Base-by-base conservation (phyloP, 2,888 invertebrate species). In the Tenthredo notha region DNA sequence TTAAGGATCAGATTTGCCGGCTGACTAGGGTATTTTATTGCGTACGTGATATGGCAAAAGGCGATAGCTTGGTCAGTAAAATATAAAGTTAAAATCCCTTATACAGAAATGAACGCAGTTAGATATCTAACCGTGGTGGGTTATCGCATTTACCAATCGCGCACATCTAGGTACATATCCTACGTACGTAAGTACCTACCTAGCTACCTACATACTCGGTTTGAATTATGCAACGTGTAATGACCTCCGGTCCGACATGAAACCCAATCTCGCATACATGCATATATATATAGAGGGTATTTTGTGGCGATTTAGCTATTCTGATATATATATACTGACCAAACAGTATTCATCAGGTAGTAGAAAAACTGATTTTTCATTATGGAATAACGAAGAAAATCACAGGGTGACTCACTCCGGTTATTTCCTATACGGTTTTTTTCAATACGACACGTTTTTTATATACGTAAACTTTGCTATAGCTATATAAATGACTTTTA, bases 211-310 rank as follows among this genome's bases (percentile, higher is more conserved):
- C 43, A 10, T 74, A 43, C 74, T 74, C 74, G 74, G 21, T 74
- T 5, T 74, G 74, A 74, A 74, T 74, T 74, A 74, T 74, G 74
- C 74, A 74, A 74, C 74, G 74, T 12, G 74, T 74, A 74, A 74
- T 74, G 43, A 74, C 74, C 74, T 74, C 77, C 50, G 18, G 29
- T 10, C 29, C 21, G 37, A 37, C 37, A 37, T 37, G 15, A 9
- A 54, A 18, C 15, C 15, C 6, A 67, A 67, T 67, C 67, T 67
- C 18, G 15, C 33, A 33, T 77, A n/a, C n/a, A n/a, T n/a, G n/a
- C n/a, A n/a, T n/a, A n/a, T n/a, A 40, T 2, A 61, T 61, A 25
- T 61, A 1, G 25, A 12, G 25, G 61, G 25, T 12, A 25, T 61
- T 25, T 61, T 12, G 21, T 0, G 10, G 10, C 25, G n/a, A 7